Percentiles rank a stretch among this genome's conserved stretches.
Evolutionary conservation across 64 coral and sea anemone species (phyloP).

Genomic region (Acropora yongei): DNA sequence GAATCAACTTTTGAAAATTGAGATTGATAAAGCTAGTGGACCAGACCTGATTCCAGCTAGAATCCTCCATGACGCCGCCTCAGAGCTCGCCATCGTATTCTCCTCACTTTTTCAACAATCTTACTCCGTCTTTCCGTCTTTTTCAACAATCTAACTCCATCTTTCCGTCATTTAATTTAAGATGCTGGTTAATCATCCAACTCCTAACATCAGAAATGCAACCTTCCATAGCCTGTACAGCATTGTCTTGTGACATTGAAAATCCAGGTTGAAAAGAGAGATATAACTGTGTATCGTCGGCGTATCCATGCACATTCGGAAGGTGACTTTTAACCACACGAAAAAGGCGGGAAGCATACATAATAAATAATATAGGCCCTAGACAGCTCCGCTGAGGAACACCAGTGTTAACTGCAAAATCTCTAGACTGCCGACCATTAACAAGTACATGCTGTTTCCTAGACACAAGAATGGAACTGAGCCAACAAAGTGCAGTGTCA

Average conservation of each 20-base stretch:
- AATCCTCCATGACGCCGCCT: neutral
- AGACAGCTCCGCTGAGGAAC: neutral
- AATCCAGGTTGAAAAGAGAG: too few species aligned
- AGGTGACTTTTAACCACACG: neutral
- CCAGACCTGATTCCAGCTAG: constrained; percentile 42
- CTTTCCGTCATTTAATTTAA: too few species aligned
- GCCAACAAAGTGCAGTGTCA: neutral
- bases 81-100: neutral
- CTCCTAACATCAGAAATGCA: too few species aligned
- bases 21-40: neutral
- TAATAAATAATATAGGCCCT: neutral
- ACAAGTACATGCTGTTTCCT: neutral
- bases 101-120: neutral
- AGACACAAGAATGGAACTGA: neutral
- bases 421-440: neutral
- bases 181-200: too few species aligned
- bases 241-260: too few species aligned
- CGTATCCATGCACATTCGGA: too few species aligned
- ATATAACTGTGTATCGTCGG: too few species aligned
- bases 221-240: too few species aligned
- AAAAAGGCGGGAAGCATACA: neutral
- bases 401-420: neutral
- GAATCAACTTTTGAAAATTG: constrained; percentile 33
- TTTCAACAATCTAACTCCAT: too few species aligned
- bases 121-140: neutral